Conservation (phyloP, 2,797 vertebrate genomes). For the Bovichtus variegatus region DNA sequence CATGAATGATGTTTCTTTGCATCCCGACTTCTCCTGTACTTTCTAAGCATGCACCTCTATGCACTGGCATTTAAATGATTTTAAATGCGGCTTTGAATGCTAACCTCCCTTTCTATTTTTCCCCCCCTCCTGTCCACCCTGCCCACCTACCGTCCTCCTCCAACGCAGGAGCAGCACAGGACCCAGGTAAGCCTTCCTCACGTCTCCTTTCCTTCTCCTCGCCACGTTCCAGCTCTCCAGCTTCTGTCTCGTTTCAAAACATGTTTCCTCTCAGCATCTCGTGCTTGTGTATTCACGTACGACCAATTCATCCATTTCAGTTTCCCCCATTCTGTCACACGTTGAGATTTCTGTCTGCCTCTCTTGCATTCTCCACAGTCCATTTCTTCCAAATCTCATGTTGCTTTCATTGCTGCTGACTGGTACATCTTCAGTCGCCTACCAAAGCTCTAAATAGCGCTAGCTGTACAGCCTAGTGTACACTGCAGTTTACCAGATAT, state of each 20-base stretch:
- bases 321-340: constrained; percentile 5
- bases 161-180: constrained; percentile 84
- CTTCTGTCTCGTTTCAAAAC: not conserved
- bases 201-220: constrained; percentile 29
- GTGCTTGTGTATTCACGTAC: not conserved
- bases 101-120: constrained; percentile 72
- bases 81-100: constrained; percentile 51
- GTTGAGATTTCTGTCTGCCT: constrained; percentile 28
- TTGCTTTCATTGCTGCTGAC: constrained; percentile 18
- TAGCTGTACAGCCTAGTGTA: not conserved
- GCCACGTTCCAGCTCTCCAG: constrained; percentile 2
- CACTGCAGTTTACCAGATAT: not conserved
- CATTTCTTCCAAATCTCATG: constrained; percentile 12
- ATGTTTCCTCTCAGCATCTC: not conserved
- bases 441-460: not conserved
- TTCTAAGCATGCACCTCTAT: constrained; percentile 47
- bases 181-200: constrained; percentile 78
- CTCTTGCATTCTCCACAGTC: constrained; percentile 9
- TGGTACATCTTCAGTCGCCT: constrained; percentile 12
- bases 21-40: constrained; percentile 30
- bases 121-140: constrained; percentile 8
- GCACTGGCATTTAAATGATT: constrained; percentile 15
- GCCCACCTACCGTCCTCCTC: constrained; percentile 16
- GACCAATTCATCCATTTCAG: not conserved
- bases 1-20: constrained; percentile 12